Evolutionary conservation across 2,888 invertebrate species (phyloP), one percentile per base, ranked within the genome.

Genomic region (Scrobipalpa costella): DNA sequence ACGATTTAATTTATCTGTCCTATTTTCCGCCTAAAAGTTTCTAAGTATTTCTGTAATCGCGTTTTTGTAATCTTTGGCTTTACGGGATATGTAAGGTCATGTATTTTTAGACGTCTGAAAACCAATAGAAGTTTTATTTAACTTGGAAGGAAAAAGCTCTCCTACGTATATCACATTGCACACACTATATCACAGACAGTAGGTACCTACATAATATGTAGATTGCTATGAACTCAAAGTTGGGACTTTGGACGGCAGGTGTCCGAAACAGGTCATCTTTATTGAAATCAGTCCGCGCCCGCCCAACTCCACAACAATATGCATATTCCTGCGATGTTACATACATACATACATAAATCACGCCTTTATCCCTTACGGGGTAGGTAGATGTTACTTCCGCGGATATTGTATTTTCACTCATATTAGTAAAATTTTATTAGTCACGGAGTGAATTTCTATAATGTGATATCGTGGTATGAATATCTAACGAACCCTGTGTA

Each of bases 141-240:
- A n/a, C n/a, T n/a, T n/a, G n/a, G n/a, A n/a, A n/a, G n/a, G n/a
- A n/a, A n/a, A n/a, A n/a, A n/a, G n/a, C n/a, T n/a, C n/a, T n/a
- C n/a, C n/a, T n/a, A n/a, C n/a, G n/a, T n/a, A n/a, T n/a, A n/a
- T n/a, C n/a, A n/a, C n/a, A n/a, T n/a, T n/a, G n/a, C n/a, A n/a
- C n/a, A n/a, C n/a, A n/a, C n/a, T n/a, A n/a, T n/a, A n/a, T n/a
- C n/a, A n/a, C n/a, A n/a, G 7, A 40, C 40, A 13, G 40, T 40
- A 40, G 6, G 9, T 38, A 8, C 40, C 11, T 13, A 19, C 50
- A 11, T 50, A 1, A 50, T 44, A 50, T 50, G 50, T 19, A 50
- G 50, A 94, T 50, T 19, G 68, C 93, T 19, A 19, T 21, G 19
- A 17, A 17, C 50, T n/a, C n/a, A n/a, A 50, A 50, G 50, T 50